A percentile compares a stretch with the other conserved stretches of the same genome.
These are phyloP conservation scores for Aphidoletes aphidimyza DNA, from an alignment of 2,888 invertebrate genomes.

Conservation along the genomic window DNA sequence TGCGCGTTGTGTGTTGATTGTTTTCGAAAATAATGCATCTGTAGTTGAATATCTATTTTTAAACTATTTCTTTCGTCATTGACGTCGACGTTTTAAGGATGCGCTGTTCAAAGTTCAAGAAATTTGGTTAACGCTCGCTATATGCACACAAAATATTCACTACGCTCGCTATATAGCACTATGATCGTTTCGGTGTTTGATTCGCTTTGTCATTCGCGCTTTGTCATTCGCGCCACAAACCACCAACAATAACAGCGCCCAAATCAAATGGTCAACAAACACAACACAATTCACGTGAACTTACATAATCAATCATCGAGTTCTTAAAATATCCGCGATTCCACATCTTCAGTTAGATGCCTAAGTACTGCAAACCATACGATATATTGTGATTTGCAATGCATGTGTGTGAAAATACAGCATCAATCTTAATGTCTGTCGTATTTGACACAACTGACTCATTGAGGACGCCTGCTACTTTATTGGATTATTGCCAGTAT, in stretches of 20 bases:
- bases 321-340: conserved; percentile 14
- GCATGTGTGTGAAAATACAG: no score
- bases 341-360: background rate
- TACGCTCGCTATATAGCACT: no score
- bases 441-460: no score
- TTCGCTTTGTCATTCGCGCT: background rate
- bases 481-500: background rate
- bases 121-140: no score
- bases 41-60: background rate
- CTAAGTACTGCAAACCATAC: background rate
- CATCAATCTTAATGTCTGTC: no score
- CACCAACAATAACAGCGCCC: no score
- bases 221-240: no score
- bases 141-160: no score
- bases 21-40: no score
- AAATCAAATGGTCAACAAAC: no score
- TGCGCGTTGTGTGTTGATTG: no score
- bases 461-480: no score
- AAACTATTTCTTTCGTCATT: background rate
- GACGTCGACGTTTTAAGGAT: background rate
- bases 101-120: background rate
- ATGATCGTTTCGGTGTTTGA: background rate
- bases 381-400: background rate
- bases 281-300: background rate
- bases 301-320: background rate